Evolutionary conservation across 2,888 invertebrate species (phyloP), one percentile per base, ranked within the genome.

Genomic region (Ligdia adustata): DNA sequence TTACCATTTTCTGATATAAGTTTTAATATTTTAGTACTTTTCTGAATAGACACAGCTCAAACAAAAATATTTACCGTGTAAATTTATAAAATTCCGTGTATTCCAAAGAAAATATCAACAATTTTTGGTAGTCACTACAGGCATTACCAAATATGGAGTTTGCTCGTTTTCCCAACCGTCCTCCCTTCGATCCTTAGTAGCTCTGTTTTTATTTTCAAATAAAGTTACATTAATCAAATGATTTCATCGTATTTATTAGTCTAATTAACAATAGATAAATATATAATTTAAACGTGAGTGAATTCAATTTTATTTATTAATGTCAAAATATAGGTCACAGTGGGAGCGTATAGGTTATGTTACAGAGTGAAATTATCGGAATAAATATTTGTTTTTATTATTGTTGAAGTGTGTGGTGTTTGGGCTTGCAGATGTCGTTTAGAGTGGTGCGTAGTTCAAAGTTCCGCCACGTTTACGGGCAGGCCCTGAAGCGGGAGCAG

Each of bases 361-460:
- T 86, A 63, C 71, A 78, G 40, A 62, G 77, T 81, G 75, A 75
- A 80, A 78, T 80, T 75, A 70, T 74, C 79, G 52, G 55, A 62
- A 70, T 72, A 65, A 70, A 69, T 67, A 66, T 65, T 73, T 77
- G 79, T 75, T 79, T 72, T 76, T 77, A 75, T 77, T 79, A 64
- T 76, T 75, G 70, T 75, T 81, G 46, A 80, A 81, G 73, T 69
- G 72, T 69, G 67, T 62, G 62, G 81, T 84, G 60, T 82, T 82
- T 81, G 84, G 75, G 72, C 78, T 91, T 90, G 70, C 86, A 94
- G 92, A 97, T 98, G 97, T 97, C 97, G 91, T 98, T 98, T 93
- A 96, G 97, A 87, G 97, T 97, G 87, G 97, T 99, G 72, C 95
- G 98, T 91, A 96, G 95, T 91, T 98, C 98, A 83, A 99, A 99